Base-by-base conservation (phyloP, 2,113 vertebrate genomes). In the mouse (Mus musculus) region DNA sequence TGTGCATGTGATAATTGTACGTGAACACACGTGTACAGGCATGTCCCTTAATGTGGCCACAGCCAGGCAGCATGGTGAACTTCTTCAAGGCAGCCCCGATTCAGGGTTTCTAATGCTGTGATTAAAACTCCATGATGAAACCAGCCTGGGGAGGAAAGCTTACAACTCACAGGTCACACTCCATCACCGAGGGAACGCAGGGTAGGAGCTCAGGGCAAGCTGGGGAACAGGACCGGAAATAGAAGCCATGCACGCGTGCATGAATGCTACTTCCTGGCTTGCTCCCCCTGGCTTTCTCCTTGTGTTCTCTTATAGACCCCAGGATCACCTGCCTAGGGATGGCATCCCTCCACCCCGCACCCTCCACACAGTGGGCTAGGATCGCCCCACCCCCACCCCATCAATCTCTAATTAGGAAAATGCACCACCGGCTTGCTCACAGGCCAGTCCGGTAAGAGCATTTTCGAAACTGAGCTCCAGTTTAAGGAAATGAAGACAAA, bases 221-320 rank as follows among this genome's bases (percentile, higher is more conserved):
- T 16, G 80, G 56, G 56, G 56, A 22, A 42, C 56, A 28, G 22
- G 46, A 16, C 28, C 56, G 8, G 52, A 59, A n/a, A n/a, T 11
- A 19, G 52, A 28, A 49, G 42, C 42, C 24, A 46, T 2, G 4
- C 30, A 22, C 0, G 3, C 49, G 49, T 0, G 49, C 49, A 7
- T 0, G 2, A 24, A 59, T 7, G 36, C 11, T 39, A 22, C 56
- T 61, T 61, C 24, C 56, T 59, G 33, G 10, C 52, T 59, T 82
- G 36, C 3, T 82, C 11, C 36, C 5, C 36, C 12, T 16, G 20
- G 36, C 22, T 82, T 59, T n/a, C 36, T 84, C 56, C 28, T 61
- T 39, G 52, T 8, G 80, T 22, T 84, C 14, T 61, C n/a, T 84
- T 63, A 63, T 42, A 82, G 13, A 26, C 61, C 56, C 56, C 56